A percentile compares a stretch with the other conserved stretches of the same genome.
Evolutionary conservation across 2,113 vertebrate species (phyloP).

Genomic region (Cathartes aura): DNA sequence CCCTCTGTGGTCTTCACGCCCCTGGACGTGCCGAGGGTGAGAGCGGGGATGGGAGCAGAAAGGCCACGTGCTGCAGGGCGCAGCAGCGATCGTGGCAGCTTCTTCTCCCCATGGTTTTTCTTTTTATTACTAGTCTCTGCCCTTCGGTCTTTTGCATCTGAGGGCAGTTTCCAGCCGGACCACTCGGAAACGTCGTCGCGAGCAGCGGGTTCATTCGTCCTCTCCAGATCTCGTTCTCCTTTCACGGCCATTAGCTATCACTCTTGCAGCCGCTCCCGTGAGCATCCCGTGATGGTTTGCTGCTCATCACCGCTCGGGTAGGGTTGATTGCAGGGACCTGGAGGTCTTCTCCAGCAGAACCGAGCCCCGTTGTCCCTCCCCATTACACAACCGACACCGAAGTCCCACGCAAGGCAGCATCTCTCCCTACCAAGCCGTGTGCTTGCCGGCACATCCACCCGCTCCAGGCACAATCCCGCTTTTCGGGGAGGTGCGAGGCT

Average conservation of each 20-base stretch:
- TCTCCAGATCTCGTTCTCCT: neutral
- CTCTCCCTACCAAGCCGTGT: fast-evolving
- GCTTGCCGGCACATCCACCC: neutral
- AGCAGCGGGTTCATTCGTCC: fast-evolving
- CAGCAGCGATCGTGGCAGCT: fast-evolving
- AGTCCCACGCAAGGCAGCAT: fast-evolving
- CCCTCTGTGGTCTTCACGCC: fast-evolving
- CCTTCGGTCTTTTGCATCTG: neutral
- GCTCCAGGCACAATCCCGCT: fast-evolving
- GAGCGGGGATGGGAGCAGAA: neutral
- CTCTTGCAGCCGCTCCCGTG: fast-evolving
- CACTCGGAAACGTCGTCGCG: fast-evolving
- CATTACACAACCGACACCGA: fast-evolving
- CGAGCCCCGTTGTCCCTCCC: fast-evolving
- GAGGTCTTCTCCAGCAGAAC: neutral
- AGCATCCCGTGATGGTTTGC: neutral
- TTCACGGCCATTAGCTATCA: fast-evolving
- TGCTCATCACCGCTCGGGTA: neutral
- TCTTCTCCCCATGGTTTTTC: fast-evolving
- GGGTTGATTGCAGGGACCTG: neutral
- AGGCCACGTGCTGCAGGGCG: neutral
- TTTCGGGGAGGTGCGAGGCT: fast-evolving
- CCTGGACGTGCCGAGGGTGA: neutral
- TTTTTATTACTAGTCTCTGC: neutral
- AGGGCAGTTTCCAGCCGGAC: neutral